Base-by-base conservation (phyloP, 1,140 invertebrate genomes). In the Macrobrachium nipponense region DNA sequence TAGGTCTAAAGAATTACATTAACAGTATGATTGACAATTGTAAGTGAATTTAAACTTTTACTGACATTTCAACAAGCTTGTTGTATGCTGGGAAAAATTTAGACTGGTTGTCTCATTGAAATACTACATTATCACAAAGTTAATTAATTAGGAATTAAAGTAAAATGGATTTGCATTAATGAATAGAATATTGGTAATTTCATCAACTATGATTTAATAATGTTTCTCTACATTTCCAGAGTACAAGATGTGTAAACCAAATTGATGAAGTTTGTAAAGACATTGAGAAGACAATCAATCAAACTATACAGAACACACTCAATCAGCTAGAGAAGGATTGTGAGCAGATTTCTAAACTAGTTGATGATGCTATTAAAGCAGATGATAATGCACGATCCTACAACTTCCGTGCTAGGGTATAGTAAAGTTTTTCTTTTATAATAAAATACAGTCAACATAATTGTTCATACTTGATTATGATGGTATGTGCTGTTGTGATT, bases 241-340 rank as follows among this genome's bases (percentile, higher is more conserved):
- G 85, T 58, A 85, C 90, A 51, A 90, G 92, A 27, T 94, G 93
- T 91, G 92, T 91, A 2, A 94, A 94, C 89, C 93, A 94, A 90
- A 94, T 94, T 81, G 93, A 94, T 58, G 93, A 93, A 77, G 92
- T 93, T 20, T 94, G 93, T 89, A 92, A 92, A 76, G 92, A 93
- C 51, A 91, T 94, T 61, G 93, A 94, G 82, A 93, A 93, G 89
- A 93, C 93, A 12, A 94, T 94, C 86, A 93, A 93, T 76, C 92
- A 93, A 83, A 94, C 93, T 7, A 92, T 94, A 58, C 94, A 94
- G 89, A 93, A 93, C 88, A 93, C 93, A 10, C 90, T 94, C 20
- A 94, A 94, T 89, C 91, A 92, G 15, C 90, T 94, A 82, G 93
- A 94, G 90, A 91, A 90, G 77, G 93, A 94, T 90, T 93, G 93